Conservation (phyloP, 2,888 invertebrate species). For the Entomobrya proxima region DNA sequence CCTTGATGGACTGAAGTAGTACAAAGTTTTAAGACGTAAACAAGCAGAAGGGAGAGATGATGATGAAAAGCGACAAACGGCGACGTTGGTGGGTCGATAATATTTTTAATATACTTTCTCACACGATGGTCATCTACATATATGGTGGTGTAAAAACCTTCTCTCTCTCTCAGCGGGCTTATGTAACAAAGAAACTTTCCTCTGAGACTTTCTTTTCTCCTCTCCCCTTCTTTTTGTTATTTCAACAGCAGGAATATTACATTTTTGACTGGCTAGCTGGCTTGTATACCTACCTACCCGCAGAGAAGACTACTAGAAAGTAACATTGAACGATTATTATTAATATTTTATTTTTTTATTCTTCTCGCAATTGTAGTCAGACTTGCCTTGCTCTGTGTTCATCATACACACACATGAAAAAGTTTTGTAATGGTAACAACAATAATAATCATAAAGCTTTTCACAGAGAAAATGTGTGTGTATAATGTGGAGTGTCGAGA, state of each 20-base stretch:
- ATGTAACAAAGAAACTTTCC: too few relatives aligned
- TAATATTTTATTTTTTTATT: conserved; percentile 45
- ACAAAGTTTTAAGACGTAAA: conserved; percentile 40
- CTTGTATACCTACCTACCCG: neutral
- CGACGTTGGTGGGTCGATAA: conserved; percentile 41
- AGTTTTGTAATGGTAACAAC: neutral
- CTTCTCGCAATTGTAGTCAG: conserved; percentile 11
- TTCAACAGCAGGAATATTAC: neutral
- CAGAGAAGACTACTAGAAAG: neutral
- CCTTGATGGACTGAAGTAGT: neutral
- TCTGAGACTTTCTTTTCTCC: too few relatives aligned
- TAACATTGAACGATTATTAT: conserved; percentile 25
- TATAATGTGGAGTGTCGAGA: neutral
- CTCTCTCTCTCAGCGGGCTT: too few relatives aligned
- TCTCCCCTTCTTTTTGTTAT: too few relatives aligned
- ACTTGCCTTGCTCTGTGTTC: neutral
- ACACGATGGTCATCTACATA: neutral
- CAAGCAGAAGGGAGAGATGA: conserved; percentile 9
- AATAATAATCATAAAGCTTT: neutral
- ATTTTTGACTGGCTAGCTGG: neutral
- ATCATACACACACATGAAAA: neutral
- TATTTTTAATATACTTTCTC: conserved; percentile 12
- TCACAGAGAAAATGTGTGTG: neutral
- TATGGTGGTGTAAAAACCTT: neutral
- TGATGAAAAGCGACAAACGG: neutral